Conservation (phyloP, 1,140 invertebrate species). For the Rhagoletis pomonella region DNA sequence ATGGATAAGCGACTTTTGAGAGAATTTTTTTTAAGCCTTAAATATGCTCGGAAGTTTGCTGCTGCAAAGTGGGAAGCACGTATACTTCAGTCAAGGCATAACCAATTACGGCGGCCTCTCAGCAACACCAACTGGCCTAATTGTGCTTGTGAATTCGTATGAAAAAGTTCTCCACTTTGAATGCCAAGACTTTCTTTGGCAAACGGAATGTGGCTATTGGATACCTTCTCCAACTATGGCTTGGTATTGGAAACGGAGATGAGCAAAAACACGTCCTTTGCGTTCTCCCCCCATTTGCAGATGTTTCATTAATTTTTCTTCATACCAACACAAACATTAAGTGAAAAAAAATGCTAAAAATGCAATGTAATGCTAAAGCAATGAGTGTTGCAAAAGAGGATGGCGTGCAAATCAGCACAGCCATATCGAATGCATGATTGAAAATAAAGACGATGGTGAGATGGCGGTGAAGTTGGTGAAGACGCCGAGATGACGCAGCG, state of each 20-base stretch:
- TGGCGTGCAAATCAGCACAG: slow-evolving; percentile 49
- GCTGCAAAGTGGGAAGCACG: no score
- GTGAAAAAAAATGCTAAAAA: slow-evolving; percentile 24
- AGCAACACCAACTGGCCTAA: no score
- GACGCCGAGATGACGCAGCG: neutral
- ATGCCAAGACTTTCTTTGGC: neutral
- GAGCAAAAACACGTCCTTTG: neutral
- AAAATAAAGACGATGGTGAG: slow-evolving; percentile 14
- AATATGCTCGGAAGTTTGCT: no score
- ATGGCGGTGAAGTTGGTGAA: neutral
- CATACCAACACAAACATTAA: neutral
- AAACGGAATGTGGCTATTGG: neutral
- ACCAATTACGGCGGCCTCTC: no score
- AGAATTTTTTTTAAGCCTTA: no score
- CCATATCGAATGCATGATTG: slow-evolving; percentile 54
- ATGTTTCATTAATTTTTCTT: slow-evolving; percentile 26
- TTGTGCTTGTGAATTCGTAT: no score
- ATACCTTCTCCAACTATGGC: neutral
- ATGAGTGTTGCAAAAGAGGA: neutral
- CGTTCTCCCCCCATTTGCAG: neutral
- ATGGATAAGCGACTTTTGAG: no score
- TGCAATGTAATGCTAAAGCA: slow-evolving; percentile 23
- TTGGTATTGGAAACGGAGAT: neutral
- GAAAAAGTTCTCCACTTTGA: neutral
- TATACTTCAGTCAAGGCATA: no score